These are phyloP conservation scores for Danaus chrysippus DNA, from an alignment of 2,888 invertebrate species.

Conservation along the genomic window DNA sequence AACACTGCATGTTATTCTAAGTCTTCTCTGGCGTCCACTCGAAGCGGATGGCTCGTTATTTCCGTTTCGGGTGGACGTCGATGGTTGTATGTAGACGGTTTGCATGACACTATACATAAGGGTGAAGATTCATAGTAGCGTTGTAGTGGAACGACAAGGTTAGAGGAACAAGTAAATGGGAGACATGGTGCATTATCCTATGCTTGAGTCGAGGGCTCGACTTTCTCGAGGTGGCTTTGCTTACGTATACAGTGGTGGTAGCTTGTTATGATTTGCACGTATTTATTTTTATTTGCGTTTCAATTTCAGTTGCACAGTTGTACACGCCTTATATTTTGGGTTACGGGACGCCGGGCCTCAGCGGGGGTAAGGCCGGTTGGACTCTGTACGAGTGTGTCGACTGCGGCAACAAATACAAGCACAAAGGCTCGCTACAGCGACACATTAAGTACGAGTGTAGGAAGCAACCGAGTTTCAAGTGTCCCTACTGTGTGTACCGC, in stretches of 20 bases:
- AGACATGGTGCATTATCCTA: slow-evolving; percentile 78
- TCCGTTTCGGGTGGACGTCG: slow-evolving; percentile 23
- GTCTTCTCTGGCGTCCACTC: slow-evolving; percentile 24
- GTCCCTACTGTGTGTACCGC: slow-evolving; percentile 83
- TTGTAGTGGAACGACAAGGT: slow-evolving; percentile 43
- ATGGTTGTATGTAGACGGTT: slow-evolving; percentile 33
- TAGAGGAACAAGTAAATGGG: slow-evolving; percentile 66
- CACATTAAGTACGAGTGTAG: slow-evolving; percentile 88
- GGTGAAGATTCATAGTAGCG: slow-evolving; percentile 37
- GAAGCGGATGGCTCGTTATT: slow-evolving; percentile 20
- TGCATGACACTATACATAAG: slow-evolving; percentile 48
- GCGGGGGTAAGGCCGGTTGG: slow-evolving; percentile 70
- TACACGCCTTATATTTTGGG: slow-evolving; percentile 78
- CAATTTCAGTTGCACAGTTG: slow-evolving; percentile 78
- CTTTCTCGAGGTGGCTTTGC: slow-evolving; percentile 63
- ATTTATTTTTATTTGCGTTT: slow-evolving; percentile 75
- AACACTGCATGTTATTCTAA: slow-evolving; percentile 35
- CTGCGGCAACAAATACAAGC: slow-evolving; percentile 91
- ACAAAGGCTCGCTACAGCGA: slow-evolving; percentile 87
- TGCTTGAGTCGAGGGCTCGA: slow-evolving; percentile 61
- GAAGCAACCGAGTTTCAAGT: slow-evolving; percentile 84
- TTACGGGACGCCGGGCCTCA: slow-evolving; percentile 69
- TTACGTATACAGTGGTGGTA: slow-evolving; percentile 64
- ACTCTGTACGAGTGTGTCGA: slow-evolving; percentile 81
- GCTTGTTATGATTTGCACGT: slow-evolving; percentile 66